Evolutionary conservation across 2,888 invertebrate genomes (phyloP).

Genomic region (Pycnomerus fuliginosus): DNA sequence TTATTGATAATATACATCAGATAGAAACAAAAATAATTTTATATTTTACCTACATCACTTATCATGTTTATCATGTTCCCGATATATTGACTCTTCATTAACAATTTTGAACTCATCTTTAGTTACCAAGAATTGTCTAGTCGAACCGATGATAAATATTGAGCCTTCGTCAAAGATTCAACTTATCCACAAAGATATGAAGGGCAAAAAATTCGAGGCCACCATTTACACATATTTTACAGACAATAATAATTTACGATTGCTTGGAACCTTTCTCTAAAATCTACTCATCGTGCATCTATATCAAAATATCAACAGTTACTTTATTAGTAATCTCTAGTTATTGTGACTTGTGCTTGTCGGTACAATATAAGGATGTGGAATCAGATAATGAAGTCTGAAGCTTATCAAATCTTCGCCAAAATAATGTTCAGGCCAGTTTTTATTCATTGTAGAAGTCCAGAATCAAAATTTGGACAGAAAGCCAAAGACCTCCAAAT

Average conservation of each 20-base stretch:
- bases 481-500: no score
- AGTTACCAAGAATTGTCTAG: neutral
- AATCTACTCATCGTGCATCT: constrained; percentile 10
- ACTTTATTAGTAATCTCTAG: neutral
- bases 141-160: neutral
- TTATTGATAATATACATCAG: constrained; percentile 19
- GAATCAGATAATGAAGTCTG: no score
- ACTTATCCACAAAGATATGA: no score
- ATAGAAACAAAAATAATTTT: constrained; percentile 12
- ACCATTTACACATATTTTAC: constrained; percentile 7
- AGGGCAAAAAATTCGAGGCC: constrained; percentile 8
- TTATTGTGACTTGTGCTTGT: neutral
- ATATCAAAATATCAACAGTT: constrained; percentile 9
- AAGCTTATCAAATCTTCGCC: no score
- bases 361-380: no score
- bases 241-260: constrained; percentile 10
- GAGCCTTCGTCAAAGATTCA: neutral
- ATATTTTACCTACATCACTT: constrained; percentile 1
- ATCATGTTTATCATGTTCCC: constrained; percentile 15
- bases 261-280: constrained; percentile 8
- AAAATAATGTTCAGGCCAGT: no score
- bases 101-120: neutral
- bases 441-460: no score
- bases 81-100: constrained; percentile 19
- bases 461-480: no score